A percentile compares a stretch with the other conserved stretches of the same genome.
phyloP scores from a whole-genome alignment of 1,140 invertebrate genomes.

The Scaptomyza hsui region DNA sequence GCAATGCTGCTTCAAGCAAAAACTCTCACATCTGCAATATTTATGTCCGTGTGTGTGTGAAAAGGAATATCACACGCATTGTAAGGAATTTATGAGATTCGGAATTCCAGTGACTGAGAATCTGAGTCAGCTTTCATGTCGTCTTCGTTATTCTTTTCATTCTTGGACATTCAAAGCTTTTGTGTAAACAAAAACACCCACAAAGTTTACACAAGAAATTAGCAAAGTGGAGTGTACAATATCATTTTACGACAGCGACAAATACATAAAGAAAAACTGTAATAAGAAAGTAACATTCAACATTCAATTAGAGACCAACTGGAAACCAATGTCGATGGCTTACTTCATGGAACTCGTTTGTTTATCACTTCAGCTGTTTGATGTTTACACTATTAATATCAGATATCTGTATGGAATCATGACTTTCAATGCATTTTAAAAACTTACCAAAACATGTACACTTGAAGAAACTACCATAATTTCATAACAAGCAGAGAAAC shows the following conservation, averaged over 20 bases:
- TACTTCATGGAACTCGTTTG: slow-evolving; percentile 28
- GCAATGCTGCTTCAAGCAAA: slow-evolving; percentile 5
- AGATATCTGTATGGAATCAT: too few species aligned
- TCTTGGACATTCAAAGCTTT: slow-evolving; percentile 24
- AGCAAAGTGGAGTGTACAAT: slow-evolving; percentile 47
- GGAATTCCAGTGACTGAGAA: slow-evolving; percentile 47
- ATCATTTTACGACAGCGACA: slow-evolving; percentile 57
- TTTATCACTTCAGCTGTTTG: slow-evolving; percentile 32
- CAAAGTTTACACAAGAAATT: slow-evolving; percentile 68
- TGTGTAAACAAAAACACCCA: slow-evolving; percentile 53
- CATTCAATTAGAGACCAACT: slow-evolving; percentile 29
- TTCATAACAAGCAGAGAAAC: background rate
- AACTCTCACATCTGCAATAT: background rate
- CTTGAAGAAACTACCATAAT: too few species aligned
- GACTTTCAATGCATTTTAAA: too few species aligned
- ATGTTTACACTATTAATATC: too few species aligned
- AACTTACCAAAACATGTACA: background rate
- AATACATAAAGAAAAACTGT: slow-evolving; percentile 34
- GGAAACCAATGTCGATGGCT: slow-evolving; percentile 27
- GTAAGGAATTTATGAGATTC: slow-evolving; percentile 53
- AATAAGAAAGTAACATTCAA: slow-evolving; percentile 19
- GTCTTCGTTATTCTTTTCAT: slow-evolving; percentile 12
- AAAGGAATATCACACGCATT: slow-evolving; percentile 2
- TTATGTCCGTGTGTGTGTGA: background rate
- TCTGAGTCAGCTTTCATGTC: slow-evolving; percentile 61